Evolutionary conservation across 1,140 invertebrate species (phyloP), one percentile per base, ranked within the genome.

Genomic region (Drosophila ohnishii): DNA sequence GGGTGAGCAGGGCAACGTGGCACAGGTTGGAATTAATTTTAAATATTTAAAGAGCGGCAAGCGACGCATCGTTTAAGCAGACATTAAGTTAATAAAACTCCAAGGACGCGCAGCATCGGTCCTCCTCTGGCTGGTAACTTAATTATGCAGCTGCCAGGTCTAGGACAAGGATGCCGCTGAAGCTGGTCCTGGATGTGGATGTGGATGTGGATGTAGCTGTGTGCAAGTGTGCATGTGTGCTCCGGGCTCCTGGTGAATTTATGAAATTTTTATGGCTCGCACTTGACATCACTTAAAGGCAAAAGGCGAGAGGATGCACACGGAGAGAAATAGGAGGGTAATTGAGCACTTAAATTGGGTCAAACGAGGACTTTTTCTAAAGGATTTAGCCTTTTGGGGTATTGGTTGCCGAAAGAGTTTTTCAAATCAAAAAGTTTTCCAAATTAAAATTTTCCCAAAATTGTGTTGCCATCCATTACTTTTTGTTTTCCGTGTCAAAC

Each of bases 51-150:
- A 73, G 62, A 65, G 74, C n/a, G 45, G 42, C 69, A 55, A 62
- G 58, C 61, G 60, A 66, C 66, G 78, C 69, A 77, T 61, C 83
- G 75, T 78, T 86, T 86, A 85, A 85, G 62, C 78, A 75, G 82
- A 66, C 78, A 85, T 85, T 86, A 81, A 87, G 51, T 87, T 86
- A 86, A 86, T 86, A 86, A 69, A 86, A 72, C 82, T 81, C 83
- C 70, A 86, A 86, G 82, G 82, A 87, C 83, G 58, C 45, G 58
- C 60, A 61, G 35, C 13, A 35, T 32, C 32, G 10, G 28, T 28
- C 39, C 32, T 61, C 9, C 56, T 58, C 56, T 60, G 64, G 74
- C 73, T 86, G 78, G 60, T 72, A 81, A 86, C 78, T 82, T 86
- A 85, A 85, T 86, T 85, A 85, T 85, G 74, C 82, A 86, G 47